phyloP scores from a whole-genome alignment of 2,113 vertebrate genomes.

The Plectropomus leopardus region DNA sequence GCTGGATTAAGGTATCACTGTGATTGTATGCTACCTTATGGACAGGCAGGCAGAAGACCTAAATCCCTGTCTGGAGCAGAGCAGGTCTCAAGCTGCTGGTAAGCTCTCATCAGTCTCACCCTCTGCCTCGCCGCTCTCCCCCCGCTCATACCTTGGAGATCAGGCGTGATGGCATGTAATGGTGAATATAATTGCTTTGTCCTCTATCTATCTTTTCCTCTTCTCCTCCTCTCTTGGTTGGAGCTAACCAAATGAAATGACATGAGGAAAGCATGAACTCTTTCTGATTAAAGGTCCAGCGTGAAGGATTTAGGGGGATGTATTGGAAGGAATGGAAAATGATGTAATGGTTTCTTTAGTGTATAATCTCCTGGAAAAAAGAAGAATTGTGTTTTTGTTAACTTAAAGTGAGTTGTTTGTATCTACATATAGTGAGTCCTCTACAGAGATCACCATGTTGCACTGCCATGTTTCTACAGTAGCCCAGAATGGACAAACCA shows the following conservation, averaged over 20 bases:
- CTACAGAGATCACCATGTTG: no score
- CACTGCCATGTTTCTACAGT: no score
- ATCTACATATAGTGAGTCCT: no score
- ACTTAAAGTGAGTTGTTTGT: no score
- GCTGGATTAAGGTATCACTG: conserved; percentile 85
- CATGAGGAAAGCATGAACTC: conserved; percentile 18
- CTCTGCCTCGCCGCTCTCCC: conserved; percentile 43
- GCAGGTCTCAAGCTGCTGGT: conserved; percentile 69
- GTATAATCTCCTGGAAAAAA: no score
- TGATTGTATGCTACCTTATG: conserved; percentile 64
- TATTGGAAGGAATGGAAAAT: no score
- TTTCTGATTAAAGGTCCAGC: conserved; percentile 18
- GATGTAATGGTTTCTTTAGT: no score
- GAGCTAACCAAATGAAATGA: conserved; percentile 73
- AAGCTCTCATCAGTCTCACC: conserved; percentile 83
- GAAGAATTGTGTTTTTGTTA: no score
- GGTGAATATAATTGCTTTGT: conserved; percentile 79
- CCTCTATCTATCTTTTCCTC: conserved; percentile 63
- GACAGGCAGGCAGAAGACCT: conserved; percentile 60
- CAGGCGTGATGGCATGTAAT: conserved; percentile 74
- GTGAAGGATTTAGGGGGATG: no score
- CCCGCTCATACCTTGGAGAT: conserved; percentile 68
- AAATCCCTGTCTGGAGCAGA: conserved; percentile 83
- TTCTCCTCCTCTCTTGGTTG: conserved; percentile 45
- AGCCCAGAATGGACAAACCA: no score